A percentile compares a stretch with the other conserved stretches of the same genome.
Evolutionary conservation across 2,888 invertebrate genomes (phyloP).

Genomic region (Eupeodes luniger): DNA sequence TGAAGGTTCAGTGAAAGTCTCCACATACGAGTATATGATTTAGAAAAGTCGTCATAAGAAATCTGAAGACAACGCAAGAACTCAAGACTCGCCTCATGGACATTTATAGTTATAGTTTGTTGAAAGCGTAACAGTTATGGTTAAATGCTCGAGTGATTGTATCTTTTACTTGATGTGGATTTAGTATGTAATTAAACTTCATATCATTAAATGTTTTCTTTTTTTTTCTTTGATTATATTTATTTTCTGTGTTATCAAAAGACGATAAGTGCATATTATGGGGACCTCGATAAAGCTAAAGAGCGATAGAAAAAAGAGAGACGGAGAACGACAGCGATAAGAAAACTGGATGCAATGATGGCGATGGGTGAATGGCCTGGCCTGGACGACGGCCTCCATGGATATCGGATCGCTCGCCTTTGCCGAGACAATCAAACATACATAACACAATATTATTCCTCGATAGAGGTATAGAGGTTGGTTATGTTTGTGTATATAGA

Average conservation of each 20-base stretch:
- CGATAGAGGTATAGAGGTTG: too few species aligned
- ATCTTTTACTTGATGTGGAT: constrained; percentile 26
- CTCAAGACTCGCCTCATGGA: constrained; percentile 1
- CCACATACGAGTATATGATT: not conserved
- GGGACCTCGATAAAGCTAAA: not conserved
- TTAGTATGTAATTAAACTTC: constrained; percentile 29
- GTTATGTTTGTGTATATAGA: not conserved
- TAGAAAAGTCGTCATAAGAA: not conserved
- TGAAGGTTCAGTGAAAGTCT: constrained; percentile 63
- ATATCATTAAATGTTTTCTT: constrained; percentile 41
- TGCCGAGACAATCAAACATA: not conserved
- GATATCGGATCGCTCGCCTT: not conserved
- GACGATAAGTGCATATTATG: constrained; percentile 49
- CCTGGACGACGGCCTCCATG: not conserved
- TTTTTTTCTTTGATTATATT: not conserved
- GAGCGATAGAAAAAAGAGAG: constrained; percentile 8
- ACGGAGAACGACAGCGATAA: constrained; percentile 38
- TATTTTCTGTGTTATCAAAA: constrained; percentile 35
- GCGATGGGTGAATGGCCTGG: constrained; percentile 51
- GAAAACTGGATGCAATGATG: constrained; percentile 43
- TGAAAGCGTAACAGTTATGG: constrained; percentile 63
- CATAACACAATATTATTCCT: too few species aligned
- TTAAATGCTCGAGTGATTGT: constrained; percentile 40
- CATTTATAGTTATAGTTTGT: not conserved
- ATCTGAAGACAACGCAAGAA: constrained; percentile 26